phyloP scores from a whole-genome alignment of 30 jellyfish, hydroid and myxozoan genomes.

The Cassiopea xamachana region DNA sequence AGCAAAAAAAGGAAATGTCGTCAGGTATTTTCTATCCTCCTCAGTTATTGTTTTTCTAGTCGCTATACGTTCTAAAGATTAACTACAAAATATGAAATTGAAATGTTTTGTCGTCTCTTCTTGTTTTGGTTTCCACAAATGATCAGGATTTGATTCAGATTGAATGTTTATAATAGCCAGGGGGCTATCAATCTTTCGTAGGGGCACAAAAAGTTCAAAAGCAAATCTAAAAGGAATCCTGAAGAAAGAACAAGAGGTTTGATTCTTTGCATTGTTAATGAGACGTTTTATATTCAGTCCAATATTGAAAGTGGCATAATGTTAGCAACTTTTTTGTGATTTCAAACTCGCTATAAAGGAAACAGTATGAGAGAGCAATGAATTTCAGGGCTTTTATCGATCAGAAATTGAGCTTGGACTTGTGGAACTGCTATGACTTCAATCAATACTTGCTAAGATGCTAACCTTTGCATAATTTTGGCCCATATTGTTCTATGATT shows the following conservation, averaged over 20 bases:
- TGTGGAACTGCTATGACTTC: no score
- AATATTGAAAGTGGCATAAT: no score
- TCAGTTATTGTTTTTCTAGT: neutral
- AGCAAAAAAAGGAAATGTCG: conserved; percentile 81
- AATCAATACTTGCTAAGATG: no score
- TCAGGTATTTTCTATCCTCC: conserved; percentile 30
- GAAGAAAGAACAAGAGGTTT: conserved; percentile 31
- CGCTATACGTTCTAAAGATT: neutral
- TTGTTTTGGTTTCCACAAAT: neutral
- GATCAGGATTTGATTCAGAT: neutral
- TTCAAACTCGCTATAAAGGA: no score
- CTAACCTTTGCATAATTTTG: no score
- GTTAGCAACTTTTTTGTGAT: no score
- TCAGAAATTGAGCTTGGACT: no score
- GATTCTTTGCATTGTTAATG: neutral
- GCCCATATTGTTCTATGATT: no score
- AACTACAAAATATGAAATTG: neutral
- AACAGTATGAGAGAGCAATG: no score
- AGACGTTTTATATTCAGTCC: no score
- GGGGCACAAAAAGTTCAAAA: conserved; percentile 67
- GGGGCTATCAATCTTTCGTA: neutral
- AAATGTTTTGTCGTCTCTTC: neutral
- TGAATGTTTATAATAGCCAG: no score
- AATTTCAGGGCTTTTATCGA: no score
- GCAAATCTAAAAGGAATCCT: conserved; percentile 62